phyloP scores from a whole-genome alignment of 2,113 vertebrate genomes.

The Delphinus delphis region DNA sequence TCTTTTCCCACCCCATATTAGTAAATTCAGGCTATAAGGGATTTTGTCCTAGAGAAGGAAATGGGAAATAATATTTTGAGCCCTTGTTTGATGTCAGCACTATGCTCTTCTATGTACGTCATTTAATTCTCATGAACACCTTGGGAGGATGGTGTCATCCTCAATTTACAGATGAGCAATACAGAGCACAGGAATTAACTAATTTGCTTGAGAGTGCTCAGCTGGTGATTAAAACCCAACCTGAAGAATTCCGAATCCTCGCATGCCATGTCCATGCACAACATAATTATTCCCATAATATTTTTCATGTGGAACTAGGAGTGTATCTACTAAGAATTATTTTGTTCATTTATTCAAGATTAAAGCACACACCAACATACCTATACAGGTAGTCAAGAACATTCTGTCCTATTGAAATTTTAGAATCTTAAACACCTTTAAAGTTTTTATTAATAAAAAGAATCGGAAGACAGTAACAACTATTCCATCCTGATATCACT shows the following conservation, averaged over 20 bases:
- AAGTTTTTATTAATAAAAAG: background rate
- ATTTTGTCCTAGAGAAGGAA: background rate
- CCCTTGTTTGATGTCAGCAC: background rate
- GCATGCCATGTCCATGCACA: accelerated
- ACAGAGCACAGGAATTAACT: background rate
- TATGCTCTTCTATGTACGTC: background rate
- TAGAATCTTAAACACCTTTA: background rate
- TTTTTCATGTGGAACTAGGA: background rate
- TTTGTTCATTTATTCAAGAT: background rate
- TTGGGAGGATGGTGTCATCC: background rate
- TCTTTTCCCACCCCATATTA: background rate
- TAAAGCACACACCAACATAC: background rate
- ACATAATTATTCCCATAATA: background rate
- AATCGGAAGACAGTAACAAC: background rate
- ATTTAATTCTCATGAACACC: background rate
- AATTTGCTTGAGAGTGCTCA: background rate
- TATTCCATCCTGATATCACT: background rate
- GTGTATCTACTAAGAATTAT: background rate
- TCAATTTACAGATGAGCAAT: background rate
- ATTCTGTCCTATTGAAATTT: background rate
- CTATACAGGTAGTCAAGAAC: background rate
- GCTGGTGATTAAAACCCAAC: background rate
- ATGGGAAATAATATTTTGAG: background rate
- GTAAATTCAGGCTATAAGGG: background rate
- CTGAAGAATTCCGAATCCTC: background rate